Evolutionary conservation across 2,113 vertebrate genomes (phyloP).

Genomic region (Albula goreensis): DNA sequence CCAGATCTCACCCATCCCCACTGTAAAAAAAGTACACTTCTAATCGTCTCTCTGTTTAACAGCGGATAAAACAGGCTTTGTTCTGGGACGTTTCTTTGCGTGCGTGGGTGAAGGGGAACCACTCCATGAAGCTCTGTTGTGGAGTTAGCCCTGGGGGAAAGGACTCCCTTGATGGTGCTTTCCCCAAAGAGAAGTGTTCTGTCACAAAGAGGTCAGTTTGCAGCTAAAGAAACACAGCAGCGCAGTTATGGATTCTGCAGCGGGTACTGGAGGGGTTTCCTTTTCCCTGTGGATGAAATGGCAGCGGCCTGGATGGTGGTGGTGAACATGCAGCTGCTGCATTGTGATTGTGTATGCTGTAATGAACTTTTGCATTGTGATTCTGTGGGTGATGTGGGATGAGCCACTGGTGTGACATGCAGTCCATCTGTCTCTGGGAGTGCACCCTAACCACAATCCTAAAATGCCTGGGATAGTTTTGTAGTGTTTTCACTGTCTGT

Average conservation of each 20-base stretch:
- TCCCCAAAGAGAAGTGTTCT: too few species aligned
- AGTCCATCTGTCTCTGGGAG: too few species aligned
- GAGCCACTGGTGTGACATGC: not conserved
- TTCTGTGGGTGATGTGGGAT: not conserved
- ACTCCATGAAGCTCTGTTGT: too few species aligned
- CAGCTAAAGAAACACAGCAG: not conserved
- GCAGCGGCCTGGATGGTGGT: not conserved
- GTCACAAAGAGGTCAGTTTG: too few species aligned
- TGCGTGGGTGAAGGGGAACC: too few species aligned
- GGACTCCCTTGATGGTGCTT: too few species aligned
- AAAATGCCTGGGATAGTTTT: too few species aligned
- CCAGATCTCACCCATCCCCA: slow-evolving; percentile 14
- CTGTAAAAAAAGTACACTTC: slow-evolving; percentile 35
- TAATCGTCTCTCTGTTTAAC: slow-evolving; percentile 43
- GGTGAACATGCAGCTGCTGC: not conserved
- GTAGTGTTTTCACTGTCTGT: too few species aligned
- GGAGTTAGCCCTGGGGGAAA: too few species aligned
- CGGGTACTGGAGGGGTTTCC: slow-evolving; percentile 19
- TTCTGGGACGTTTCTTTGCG: not conserved
- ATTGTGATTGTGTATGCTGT: slow-evolving; percentile 13
- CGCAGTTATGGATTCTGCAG: not conserved
- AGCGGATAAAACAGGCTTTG: not conserved
- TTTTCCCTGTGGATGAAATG: not conserved
- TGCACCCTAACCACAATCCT: too few species aligned
- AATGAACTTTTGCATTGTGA: slow-evolving; percentile 17